These are phyloP conservation scores for Suricata suricatta DNA, from an alignment of 2,113 vertebrate genomes.

Conservation along the genomic window DNA sequence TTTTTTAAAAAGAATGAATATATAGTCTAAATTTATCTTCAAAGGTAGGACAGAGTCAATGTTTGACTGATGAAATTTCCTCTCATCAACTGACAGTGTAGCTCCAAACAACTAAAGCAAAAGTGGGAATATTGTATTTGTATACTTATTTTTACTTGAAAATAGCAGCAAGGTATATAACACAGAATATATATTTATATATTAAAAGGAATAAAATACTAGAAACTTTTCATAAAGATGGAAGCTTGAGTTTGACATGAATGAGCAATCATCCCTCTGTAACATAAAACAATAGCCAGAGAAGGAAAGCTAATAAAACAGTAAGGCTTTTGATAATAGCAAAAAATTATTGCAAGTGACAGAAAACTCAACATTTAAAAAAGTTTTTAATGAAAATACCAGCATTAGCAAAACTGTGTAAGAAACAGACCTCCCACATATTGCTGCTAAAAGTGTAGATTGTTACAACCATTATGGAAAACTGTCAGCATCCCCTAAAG, in stretches of 20 bases:
- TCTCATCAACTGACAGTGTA: background rate
- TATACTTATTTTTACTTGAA: background rate
- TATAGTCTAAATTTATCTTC: background rate
- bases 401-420: background rate
- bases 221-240: background rate
- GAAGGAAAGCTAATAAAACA: background rate
- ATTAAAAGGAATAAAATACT: background rate
- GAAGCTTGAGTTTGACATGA: background rate
- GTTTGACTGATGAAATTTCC: background rate
- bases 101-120: background rate
- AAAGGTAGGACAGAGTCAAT: background rate
- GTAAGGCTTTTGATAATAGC: background rate
- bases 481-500: background rate
- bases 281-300: background rate
- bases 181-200: background rate
- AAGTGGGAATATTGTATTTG: background rate
- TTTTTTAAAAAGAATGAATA: background rate
- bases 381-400: background rate
- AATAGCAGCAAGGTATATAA: background rate
- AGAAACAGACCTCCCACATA: background rate
- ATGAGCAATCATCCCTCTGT: background rate
- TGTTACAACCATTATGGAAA: background rate
- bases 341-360: background rate
- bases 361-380: slow-evolving; percentile 1
- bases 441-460: background rate